Conservation (phyloP, 1,140 invertebrate species). For the Drosophila bocki region DNA sequence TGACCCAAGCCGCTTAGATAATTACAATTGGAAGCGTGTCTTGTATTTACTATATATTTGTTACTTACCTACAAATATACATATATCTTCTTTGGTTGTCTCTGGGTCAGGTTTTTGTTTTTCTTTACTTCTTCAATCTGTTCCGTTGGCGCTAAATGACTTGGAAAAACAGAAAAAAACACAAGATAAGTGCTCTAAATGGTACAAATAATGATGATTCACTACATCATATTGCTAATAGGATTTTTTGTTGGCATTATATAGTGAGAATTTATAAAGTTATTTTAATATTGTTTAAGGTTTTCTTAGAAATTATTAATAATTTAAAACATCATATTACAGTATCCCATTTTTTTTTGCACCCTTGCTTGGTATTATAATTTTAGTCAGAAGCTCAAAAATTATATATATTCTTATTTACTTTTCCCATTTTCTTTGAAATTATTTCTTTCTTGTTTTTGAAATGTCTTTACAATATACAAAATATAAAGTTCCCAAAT, state of each 20-base stretch:
- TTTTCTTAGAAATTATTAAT: no score
- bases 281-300: background rate
- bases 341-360: no score
- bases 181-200: constrained; percentile 19
- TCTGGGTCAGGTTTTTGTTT: constrained; percentile 53
- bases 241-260: background rate
- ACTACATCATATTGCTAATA: constrained; percentile 26
- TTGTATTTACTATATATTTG: constrained; percentile 5
- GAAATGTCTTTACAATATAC: no score
- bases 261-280: background rate
- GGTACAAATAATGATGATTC: constrained; percentile 36
- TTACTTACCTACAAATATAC: background rate
- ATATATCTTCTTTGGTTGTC: constrained; percentile 4
- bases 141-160: constrained; percentile 50
- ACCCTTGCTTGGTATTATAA: no score
- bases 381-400: no score
- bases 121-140: constrained; percentile 17
- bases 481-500: no score
- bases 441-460: no score
- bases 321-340: no score
- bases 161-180: constrained; percentile 12
- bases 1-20: constrained; percentile 47
- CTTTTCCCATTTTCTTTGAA: no score
- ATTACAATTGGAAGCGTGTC: constrained; percentile 47
- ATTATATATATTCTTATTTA: no score